Conservation (phyloP, 2,797 vertebrate species). For the Enteromius thamalakanensis region DNA sequence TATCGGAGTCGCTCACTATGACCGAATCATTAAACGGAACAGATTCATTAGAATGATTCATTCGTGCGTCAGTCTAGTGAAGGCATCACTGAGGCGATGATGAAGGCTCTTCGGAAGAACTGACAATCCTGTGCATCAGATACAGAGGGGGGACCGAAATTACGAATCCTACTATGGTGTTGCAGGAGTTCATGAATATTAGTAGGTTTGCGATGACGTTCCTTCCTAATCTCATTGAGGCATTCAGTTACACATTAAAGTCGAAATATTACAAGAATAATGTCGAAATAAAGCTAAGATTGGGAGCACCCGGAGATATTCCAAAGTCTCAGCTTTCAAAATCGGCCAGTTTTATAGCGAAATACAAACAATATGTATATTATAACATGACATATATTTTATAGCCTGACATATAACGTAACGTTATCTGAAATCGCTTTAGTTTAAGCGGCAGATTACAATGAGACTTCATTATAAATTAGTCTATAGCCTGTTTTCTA, state of each 20-base stretch:
- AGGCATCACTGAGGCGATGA: constrained; percentile 25
- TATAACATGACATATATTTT: too few relatives aligned
- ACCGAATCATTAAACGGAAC: background rate
- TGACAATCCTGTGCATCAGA: constrained; percentile 31
- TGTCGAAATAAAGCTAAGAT: too few relatives aligned
- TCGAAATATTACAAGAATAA: too few relatives aligned
- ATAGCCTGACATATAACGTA: too few relatives aligned
- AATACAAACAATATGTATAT: too few relatives aligned
- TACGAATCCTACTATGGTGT: constrained; percentile 17
- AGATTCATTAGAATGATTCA: background rate
- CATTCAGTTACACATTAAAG: background rate
- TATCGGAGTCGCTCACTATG: background rate
- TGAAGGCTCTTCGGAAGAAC: constrained; percentile 11
- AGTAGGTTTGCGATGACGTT: background rate
- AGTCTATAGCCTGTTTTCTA: too few relatives aligned
- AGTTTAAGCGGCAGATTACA: too few relatives aligned
- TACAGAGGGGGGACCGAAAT: constrained; percentile 1
- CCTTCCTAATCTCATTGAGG: background rate
- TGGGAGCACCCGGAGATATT: too few relatives aligned
- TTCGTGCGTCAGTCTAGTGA: constrained; percentile 24
- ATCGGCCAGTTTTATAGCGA: too few relatives aligned
- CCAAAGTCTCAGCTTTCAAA: too few relatives aligned
- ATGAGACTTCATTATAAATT: too few relatives aligned
- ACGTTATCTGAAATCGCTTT: too few relatives aligned
- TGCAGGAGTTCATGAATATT: constrained; percentile 8